These are phyloP conservation scores for Limnothrissa miodon DNA, from an alignment of 2,113 vertebrate genomes.

Conservation along the genomic window DNA sequence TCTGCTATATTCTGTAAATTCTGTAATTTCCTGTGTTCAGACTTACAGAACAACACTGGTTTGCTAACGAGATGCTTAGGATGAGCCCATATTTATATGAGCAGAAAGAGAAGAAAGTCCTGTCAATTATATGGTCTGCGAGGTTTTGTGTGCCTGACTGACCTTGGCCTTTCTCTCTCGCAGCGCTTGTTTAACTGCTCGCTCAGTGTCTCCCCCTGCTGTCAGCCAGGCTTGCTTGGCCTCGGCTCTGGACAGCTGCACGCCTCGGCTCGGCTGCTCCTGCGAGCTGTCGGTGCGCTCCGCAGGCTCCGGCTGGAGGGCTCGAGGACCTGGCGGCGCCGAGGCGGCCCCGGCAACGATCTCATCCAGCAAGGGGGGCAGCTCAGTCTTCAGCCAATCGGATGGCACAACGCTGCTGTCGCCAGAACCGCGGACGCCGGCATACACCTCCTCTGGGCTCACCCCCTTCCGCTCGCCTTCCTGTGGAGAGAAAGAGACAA, in stretches of 20 bases:
- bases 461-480: conserved; percentile 78
- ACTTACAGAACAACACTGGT: background rate
- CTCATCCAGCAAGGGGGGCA: conserved; percentile 82
- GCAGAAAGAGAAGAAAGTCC: background rate
- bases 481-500: conserved; percentile 52
- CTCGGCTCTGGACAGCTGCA: conserved; percentile 79
- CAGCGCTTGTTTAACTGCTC: conserved; percentile 77
- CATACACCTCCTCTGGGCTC: conserved; percentile 81
- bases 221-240: conserved; percentile 81
- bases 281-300: background rate
- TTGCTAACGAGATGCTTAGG: background rate
- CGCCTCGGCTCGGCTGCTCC: conserved; percentile 19
- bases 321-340: background rate
- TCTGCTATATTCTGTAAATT: no score
- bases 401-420: conserved; percentile 71
- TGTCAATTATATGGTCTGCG: background rate
- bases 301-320: background rate
- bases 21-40: background rate
- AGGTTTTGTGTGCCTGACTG: background rate
- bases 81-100: background rate
- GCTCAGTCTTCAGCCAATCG: conserved; percentile 77
- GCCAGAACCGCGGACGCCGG: conserved; percentile 72
- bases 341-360: conserved; percentile 78
- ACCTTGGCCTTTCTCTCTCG: conserved; percentile 76
- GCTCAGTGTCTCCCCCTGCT: conserved; percentile 76